Evolutionary conservation across 2,888 invertebrate species (phyloP), one percentile per base, ranked within the genome.

Genomic region (Dicycla oo): DNA sequence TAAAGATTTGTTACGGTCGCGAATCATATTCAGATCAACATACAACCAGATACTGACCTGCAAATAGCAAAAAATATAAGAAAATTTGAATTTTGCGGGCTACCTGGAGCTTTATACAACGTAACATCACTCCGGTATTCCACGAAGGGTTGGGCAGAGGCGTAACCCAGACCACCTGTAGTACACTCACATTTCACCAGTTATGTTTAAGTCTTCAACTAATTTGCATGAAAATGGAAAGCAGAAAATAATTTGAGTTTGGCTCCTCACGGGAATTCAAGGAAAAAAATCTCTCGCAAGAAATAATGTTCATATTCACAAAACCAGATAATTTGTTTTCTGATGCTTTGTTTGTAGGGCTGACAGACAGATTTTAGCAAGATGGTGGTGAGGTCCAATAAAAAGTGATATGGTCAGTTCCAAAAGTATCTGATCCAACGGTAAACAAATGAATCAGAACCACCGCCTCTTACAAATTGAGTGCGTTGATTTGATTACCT

Each of bases 141-240:
- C n/a, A n/a, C n/a, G n/a, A n/a, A n/a, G n/a, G n/a, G n/a, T n/a
- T n/a, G n/a, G n/a, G n/a, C n/a, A n/a, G n/a, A n/a, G n/a, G n/a
- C n/a, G n/a, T n/a, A n/a, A n/a, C n/a, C n/a, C n/a, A n/a, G n/a
- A n/a, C n/a, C n/a, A n/a, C n/a, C n/a, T n/a, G n/a, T n/a, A n/a
- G n/a, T n/a, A n/a, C n/a, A n/a, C n/a, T n/a, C n/a, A n/a, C n/a
- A n/a, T n/a, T n/a, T n/a, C n/a, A n/a, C n/a, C n/a, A n/a, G n/a
- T n/a, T n/a, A n/a, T n/a, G n/a, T n/a, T n/a, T n/a, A n/a, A n/a
- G n/a, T 78, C 82, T 81, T 80, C 65, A 86, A 75, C 51, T 63
- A 80, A 88, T 88, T 86, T 88, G 81, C 86, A 87, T 88, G 80
- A 85, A 83, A 86, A 87, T 89, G 81, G 84, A 82, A 83, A 84